A percentile compares a stretch with the other conserved stretches of the same genome.
Evolutionary conservation across 2,888 invertebrate species (phyloP).

Genomic region (Disparrhopalites patrizii): DNA sequence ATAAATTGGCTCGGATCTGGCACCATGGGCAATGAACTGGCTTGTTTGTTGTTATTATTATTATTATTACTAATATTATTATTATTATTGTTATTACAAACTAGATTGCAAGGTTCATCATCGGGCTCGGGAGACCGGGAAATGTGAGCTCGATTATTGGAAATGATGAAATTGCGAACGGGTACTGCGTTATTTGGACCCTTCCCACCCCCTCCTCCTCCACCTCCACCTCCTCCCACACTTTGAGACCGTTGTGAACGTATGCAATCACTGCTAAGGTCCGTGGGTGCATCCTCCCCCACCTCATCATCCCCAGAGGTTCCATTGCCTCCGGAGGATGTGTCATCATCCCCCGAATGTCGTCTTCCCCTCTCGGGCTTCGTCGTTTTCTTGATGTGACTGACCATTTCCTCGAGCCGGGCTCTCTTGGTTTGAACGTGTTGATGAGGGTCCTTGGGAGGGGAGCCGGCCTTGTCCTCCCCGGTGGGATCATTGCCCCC

Average conservation of each 20-base stretch:
- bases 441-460: constrained; percentile 30
- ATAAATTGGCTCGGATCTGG: constrained; percentile 17
- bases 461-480: constrained; percentile 21
- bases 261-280: constrained; percentile 25
- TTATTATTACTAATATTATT: neutral
- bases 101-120: constrained; percentile 46
- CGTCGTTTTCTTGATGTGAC: constrained; percentile 42
- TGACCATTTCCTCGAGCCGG: constrained; percentile 48
- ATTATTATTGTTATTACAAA: constrained; percentile 27
- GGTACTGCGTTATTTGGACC: neutral
- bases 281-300: constrained; percentile 26
- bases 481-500: constrained; percentile 9
- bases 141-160: constrained; percentile 11
- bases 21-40: constrained; percentile 9
- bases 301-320: constrained; percentile 47
- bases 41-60: constrained; percentile 9
- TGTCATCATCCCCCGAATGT: constrained; percentile 48
- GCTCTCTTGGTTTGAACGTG: constrained; percentile 46
- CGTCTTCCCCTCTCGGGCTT: constrained; percentile 27
- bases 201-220: too few relatives aligned
- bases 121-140: constrained; percentile 9
- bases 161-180: neutral
- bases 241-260: neutral
- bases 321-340: constrained; percentile 45
- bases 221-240: constrained; percentile 16